Conservation (phyloP, 1,140 invertebrate species). For the Gonioctena quinquepunctata region DNA sequence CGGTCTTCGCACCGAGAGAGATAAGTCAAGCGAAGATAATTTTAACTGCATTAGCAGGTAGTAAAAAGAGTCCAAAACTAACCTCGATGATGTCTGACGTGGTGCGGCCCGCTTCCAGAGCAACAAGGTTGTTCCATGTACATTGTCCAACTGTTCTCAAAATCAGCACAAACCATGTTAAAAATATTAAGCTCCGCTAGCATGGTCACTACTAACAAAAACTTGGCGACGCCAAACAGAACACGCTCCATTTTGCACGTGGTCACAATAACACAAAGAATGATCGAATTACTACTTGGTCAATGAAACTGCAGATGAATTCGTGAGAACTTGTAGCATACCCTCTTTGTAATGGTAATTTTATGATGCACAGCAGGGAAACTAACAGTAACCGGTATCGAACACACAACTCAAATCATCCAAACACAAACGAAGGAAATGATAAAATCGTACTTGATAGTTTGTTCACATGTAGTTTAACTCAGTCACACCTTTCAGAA, state of each 20-base stretch:
- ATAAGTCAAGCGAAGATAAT: not conserved
- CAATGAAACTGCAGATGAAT: not conserved
- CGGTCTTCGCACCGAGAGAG: not conserved
- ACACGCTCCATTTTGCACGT: constrained; percentile 4
- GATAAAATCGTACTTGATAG: not conserved
- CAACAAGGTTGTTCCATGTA: constrained; percentile 55
- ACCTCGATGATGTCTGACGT: constrained; percentile 55
- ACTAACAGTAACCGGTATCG: not conserved
- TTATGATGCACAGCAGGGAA: not conserved
- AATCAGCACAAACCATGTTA: constrained; percentile 43
- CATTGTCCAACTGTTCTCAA: constrained; percentile 56
- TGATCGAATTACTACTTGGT: not conserved
- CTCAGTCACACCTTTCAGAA: not conserved
- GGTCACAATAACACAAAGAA: not conserved
- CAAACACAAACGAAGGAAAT: not conserved
- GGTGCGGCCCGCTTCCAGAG: constrained; percentile 48
- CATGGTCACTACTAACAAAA: constrained; percentile 33
- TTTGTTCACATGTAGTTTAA: not conserved
- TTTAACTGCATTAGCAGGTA: not conserved
- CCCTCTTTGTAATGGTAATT: not conserved
- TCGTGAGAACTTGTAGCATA: not conserved
- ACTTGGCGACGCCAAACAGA: constrained; percentile 17
- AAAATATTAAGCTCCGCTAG: not conserved
- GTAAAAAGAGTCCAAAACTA: constrained; percentile 26
- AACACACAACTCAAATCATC: not conserved